Conservation (phyloP, 2,888 invertebrate species). For the Strigamia transsilvanica region DNA sequence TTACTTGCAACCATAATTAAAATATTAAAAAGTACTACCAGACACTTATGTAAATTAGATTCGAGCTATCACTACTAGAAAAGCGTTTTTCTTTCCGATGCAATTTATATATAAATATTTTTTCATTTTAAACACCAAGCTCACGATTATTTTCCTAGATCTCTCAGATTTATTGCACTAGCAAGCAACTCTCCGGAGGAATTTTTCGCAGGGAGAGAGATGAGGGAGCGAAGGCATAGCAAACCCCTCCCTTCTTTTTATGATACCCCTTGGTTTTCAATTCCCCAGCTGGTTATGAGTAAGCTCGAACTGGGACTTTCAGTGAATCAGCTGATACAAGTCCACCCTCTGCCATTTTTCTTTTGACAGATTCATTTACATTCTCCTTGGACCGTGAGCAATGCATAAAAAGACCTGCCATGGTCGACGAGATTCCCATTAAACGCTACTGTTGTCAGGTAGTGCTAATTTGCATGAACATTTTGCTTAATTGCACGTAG, state of each 20-base stretch:
- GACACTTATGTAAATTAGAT: too few species aligned
- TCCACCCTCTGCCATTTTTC: conserved; percentile 25
- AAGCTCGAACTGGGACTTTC: conserved; percentile 11
- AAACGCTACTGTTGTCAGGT: conserved; percentile 1
- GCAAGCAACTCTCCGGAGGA: conserved; percentile 18
- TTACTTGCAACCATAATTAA: conserved; percentile 7
- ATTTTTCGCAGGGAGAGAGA: conserved; percentile 32
- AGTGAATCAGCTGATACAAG: conserved; percentile 21
- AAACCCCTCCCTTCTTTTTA: conserved; percentile 22
- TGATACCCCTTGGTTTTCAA: conserved; percentile 35
- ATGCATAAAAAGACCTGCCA: conserved; percentile 39
- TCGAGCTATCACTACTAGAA: not conserved
- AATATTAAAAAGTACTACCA: conserved; percentile 1
- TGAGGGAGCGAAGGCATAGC: conserved; percentile 22
- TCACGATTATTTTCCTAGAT: conserved; percentile 27
- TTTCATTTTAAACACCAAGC: not conserved
- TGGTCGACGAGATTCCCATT: conserved; percentile 34
- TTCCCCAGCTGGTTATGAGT: conserved; percentile 44
- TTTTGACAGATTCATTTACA: conserved; percentile 41
- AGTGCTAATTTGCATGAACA: conserved; percentile 21
- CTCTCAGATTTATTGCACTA: conserved; percentile 39
- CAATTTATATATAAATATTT: not conserved
- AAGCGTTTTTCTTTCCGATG: not conserved
- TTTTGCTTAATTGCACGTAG: not conserved
- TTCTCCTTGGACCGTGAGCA: conserved; percentile 17